Base-by-base conservation (phyloP, 2,888 invertebrate genomes). In the Caenorhabditis panamensis region DNA sequence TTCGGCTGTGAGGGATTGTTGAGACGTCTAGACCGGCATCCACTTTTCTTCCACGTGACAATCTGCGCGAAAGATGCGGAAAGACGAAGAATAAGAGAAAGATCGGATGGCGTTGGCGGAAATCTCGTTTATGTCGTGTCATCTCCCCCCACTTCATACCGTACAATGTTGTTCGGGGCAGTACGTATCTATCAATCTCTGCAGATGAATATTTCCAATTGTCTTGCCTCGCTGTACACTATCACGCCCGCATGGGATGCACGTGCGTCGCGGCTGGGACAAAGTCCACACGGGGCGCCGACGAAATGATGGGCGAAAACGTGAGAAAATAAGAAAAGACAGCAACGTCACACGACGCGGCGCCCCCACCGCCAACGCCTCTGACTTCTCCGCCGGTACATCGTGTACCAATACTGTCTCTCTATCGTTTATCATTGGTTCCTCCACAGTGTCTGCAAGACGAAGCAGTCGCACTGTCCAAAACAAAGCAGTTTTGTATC, bases 261-360 rank as follows among this genome's bases (percentile, higher is more conserved):
- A 82, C 82, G 82, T 82, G 81, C 72, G 67, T 49, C 20, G 18
- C 58, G 37, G 28, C 20, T 61, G 62, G 80, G 82, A 73, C 82
- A 82, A 82, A 82, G 82, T 82, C 82, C 82, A 75, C 47, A 31
- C 66, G 75, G 54, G 53, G 5, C 61, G 61, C 11, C 18, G 31
- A 26, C 8, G 49, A 66, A 64, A 73, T 73, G 53, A 37, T 31
- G 53, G 41, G 59, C 66, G 44, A 51, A 73, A 75, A 75, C 59
- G 75, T 75, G 75, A 66, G 75, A 75, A 75, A 75, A 64, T 66
- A 59, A 75, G 75, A 75, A 66, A 75, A 5, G 61, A 47, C 26
- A 61, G 44, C 53, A 66, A 75, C 75, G 75, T 75, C 75, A 61
- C 69, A 61, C 28, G 67, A 67, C 49, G 58, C 54, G 41, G 20